Evolutionary conservation across 2,113 vertebrate species (phyloP).

Genomic region (Coracopsis vasa): DNA sequence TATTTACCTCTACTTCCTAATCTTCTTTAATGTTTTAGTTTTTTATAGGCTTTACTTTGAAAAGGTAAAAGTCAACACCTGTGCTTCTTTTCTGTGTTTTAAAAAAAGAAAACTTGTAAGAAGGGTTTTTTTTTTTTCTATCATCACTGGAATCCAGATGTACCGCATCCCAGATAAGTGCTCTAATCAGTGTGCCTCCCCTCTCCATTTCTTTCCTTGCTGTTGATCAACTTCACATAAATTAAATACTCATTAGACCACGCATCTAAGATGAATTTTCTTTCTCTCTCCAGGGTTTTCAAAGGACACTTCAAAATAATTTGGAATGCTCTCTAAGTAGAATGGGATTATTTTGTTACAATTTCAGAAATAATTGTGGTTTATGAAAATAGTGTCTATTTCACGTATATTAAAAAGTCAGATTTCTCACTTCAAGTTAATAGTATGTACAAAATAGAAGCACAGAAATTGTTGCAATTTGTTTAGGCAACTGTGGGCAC

Average conservation of each 20-base stretch:
- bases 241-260: slow-evolving; percentile 24
- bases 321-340: not conserved
- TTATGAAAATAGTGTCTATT: not conserved
- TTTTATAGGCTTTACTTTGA: not conserved
- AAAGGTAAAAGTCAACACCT: not conserved
- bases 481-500: not conserved
- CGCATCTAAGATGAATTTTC: not conserved
- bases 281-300: not conserved
- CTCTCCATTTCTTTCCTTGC: not conserved
- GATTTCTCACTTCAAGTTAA: not conserved
- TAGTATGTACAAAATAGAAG: not conserved
- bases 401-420: not conserved
- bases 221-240: slow-evolving; percentile 35
- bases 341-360: not conserved
- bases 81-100: not conserved
- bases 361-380: not conserved
- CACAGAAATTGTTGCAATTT: not conserved
- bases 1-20: not conserved
- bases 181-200: not conserved
- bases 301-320: slow-evolving; percentile 41
- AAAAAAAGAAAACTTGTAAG: not conserved
- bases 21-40: not conserved
- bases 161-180: not conserved
- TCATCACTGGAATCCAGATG: not conserved
- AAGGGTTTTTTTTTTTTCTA: rapidly evolving